Conservation (phyloP, 2,113 vertebrate species). For the Oryzias woworae region DNA sequence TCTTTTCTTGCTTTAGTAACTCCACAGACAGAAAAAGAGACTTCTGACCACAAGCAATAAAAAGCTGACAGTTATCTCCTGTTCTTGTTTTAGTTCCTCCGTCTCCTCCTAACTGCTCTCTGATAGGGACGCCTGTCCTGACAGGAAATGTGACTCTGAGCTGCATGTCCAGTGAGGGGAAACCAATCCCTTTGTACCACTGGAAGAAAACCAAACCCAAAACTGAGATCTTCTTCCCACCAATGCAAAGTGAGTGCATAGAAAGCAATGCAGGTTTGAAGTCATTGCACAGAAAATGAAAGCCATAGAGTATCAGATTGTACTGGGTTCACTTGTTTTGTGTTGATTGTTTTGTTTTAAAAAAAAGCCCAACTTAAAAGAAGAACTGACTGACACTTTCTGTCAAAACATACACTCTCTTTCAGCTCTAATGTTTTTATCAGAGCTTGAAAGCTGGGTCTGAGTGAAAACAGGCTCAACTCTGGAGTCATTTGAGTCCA, state of each 20-base stretch:
- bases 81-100: constrained; percentile 81
- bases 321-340: too few species aligned
- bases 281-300: too few species aligned
- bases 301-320: too few species aligned
- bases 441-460: too few species aligned
- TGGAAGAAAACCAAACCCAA: constrained; percentile 80
- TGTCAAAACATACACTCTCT: too few species aligned
- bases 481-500: too few species aligned
- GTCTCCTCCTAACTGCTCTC: constrained; percentile 76
- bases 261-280: too few species aligned
- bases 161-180: constrained; percentile 82
- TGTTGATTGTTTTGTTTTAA: too few species aligned
- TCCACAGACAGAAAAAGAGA: not conserved
- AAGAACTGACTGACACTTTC: too few species aligned
- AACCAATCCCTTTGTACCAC: constrained; percentile 81
- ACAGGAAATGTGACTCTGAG: constrained; percentile 86
- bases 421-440: too few species aligned
- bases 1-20: not conserved
- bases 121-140: constrained; percentile 72
- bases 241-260: constrained; percentile 75
- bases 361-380: too few species aligned
- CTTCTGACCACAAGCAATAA: not conserved
- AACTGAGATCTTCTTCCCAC: constrained; percentile 80
- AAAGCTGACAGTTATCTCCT: not conserved
- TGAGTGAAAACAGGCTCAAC: too few species aligned